These are phyloP conservation scores for Parazoanthus darwini DNA, from an alignment of 92 coral and sea anemone genomes.

Conservation along the genomic window DNA sequence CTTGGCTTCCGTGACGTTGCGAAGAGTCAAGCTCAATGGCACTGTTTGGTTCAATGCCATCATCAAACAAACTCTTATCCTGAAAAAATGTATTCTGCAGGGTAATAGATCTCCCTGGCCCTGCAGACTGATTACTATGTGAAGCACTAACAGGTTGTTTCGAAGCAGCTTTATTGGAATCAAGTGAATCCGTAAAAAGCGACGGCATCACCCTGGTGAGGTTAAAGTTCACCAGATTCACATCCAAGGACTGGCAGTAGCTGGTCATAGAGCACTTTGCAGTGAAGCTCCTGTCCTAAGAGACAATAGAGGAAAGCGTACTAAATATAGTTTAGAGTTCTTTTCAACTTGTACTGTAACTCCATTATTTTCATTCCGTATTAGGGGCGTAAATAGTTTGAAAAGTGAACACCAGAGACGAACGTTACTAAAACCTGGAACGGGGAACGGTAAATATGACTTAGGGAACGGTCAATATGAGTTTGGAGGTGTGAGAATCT, in stretches of 20 bases:
- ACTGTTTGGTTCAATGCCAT: slow-evolving; percentile 41
- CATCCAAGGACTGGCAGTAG: slow-evolving; percentile 61
- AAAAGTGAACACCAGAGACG: too few relatives aligned
- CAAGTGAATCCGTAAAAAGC: slow-evolving; percentile 43
- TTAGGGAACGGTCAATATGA: too few relatives aligned
- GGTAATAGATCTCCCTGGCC: neutral
- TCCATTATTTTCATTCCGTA: too few relatives aligned
- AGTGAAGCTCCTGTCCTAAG: slow-evolving; percentile 19
- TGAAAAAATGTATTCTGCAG: slow-evolving; percentile 6
- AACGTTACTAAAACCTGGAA: too few relatives aligned
- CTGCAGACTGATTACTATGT: neutral
- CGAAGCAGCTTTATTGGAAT: neutral
- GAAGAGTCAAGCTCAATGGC: neutral
- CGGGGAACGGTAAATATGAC: too few relatives aligned
- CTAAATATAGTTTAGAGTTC: neutral
- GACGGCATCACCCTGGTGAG: slow-evolving; percentile 58
- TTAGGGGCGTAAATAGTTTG: neutral
- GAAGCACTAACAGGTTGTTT: neutral
- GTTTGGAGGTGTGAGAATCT: too few relatives aligned
- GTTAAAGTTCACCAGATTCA: slow-evolving; percentile 58
- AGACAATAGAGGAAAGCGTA: neutral
- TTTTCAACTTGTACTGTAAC: neutral
- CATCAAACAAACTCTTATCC: slow-evolving; percentile 78
- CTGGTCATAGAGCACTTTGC: slow-evolving; percentile 40
- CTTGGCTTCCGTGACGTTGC: neutral